Conservation (phyloP, 2,113 vertebrate species). For the Pogona vitticeps region DNA sequence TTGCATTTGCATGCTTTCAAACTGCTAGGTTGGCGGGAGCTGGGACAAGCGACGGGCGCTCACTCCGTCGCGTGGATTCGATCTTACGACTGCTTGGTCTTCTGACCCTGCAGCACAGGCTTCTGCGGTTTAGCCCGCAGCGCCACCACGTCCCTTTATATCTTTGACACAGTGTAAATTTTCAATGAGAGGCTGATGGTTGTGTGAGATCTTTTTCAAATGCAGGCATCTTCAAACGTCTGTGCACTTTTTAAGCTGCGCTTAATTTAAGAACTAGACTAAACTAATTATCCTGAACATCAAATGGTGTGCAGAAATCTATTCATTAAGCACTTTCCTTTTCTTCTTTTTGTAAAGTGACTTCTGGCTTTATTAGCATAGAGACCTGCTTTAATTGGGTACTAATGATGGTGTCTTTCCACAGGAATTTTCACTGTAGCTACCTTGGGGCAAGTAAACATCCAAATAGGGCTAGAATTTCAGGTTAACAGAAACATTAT, state of each 20-base stretch:
- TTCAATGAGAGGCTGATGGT: constrained; percentile 25
- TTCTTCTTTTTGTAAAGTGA: constrained; percentile 58
- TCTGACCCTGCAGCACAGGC: too few relatives aligned
- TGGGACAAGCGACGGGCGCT: too few relatives aligned
- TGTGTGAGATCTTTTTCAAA: constrained; percentile 52
- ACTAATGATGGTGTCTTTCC: constrained; percentile 71
- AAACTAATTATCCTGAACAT: constrained; percentile 84
- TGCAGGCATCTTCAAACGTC: constrained; percentile 61
- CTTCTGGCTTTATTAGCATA: constrained; percentile 67
- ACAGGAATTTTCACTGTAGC: constrained; percentile 38
- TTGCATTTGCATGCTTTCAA: too few relatives aligned
- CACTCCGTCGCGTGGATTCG: too few relatives aligned
- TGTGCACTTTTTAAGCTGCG: constrained; percentile 50
- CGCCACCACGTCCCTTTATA: too few relatives aligned
- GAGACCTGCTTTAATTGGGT: constrained; percentile 73
- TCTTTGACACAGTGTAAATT: constrained; percentile 32
- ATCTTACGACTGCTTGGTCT: too few relatives aligned
- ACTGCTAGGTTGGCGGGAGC: too few relatives aligned
- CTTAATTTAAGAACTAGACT: constrained; percentile 60
- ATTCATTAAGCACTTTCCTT: constrained; percentile 70
- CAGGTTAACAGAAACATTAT: constrained; percentile 54
- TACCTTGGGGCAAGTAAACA: constrained; percentile 67
- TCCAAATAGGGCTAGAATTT: constrained; percentile 66
- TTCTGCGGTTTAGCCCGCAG: too few relatives aligned
- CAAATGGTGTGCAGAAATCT: constrained; percentile 77